Conservation (phyloP, 2,888 invertebrate species). For the Amiota communis region DNA sequence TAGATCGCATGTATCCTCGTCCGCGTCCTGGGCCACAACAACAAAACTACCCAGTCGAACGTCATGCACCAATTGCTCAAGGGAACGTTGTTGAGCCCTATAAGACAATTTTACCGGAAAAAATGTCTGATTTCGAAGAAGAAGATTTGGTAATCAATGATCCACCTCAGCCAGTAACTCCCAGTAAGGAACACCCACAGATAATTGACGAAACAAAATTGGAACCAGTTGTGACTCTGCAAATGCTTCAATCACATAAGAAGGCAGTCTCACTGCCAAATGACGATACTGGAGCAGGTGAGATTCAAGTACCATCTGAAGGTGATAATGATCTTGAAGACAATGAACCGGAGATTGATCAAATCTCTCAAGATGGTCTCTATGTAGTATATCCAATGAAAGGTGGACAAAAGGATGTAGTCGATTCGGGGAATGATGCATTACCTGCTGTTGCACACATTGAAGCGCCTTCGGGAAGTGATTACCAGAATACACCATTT, state of each 20-base stretch:
- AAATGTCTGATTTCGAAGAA: slow-evolving; percentile 67
- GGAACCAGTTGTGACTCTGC: slow-evolving; percentile 78
- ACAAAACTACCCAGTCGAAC: slow-evolving; percentile 60
- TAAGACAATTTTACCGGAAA: slow-evolving; percentile 51
- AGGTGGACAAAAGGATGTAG: slow-evolving; percentile 30
- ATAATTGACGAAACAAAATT: slow-evolving; percentile 64
- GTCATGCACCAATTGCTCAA: slow-evolving; percentile 53
- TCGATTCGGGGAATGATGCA: slow-evolving; percentile 42
- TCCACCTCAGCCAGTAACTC: slow-evolving; percentile 73
- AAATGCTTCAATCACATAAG: slow-evolving; percentile 79
- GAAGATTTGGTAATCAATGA: slow-evolving; percentile 73
- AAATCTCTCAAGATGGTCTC: slow-evolving; percentile 53
- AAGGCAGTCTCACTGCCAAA: slow-evolving; percentile 61
- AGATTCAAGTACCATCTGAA: slow-evolving; percentile 61
- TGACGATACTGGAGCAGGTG: slow-evolving; percentile 65
- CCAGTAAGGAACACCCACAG: slow-evolving; percentile 59
- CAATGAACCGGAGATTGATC: slow-evolving; percentile 46
- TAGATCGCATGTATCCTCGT: slow-evolving; percentile 59
- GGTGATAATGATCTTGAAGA: slow-evolving; percentile 31
- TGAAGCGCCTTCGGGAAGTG: slow-evolving; percentile 60
- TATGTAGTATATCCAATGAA: slow-evolving; percentile 63
- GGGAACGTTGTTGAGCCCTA: slow-evolving; percentile 45
- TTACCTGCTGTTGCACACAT: slow-evolving; percentile 50
- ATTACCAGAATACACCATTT: slow-evolving; percentile 73
- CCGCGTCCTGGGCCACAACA: slow-evolving; percentile 47